phyloP scores from a whole-genome alignment of 2,113 vertebrate genomes.

The Sula dactylatra region DNA sequence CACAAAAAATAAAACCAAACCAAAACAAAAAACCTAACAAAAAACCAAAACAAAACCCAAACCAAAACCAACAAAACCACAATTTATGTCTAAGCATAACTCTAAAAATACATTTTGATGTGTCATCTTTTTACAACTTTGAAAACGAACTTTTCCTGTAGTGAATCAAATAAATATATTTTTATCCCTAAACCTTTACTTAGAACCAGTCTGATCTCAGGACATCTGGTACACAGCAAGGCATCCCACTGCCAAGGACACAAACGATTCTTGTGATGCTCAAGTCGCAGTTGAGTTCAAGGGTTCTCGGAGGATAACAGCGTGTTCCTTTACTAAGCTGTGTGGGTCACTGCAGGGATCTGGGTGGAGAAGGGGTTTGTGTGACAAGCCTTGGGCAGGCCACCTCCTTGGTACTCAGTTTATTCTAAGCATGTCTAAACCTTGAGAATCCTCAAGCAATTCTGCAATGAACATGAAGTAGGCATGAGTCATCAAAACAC shows the following conservation, averaged over 20 bases:
- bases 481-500: conserved; percentile 15
- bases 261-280: neutral
- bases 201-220: neutral
- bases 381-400: neutral
- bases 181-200: neutral
- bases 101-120: neutral
- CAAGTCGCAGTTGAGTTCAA: neutral
- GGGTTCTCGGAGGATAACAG: neutral
- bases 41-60: too few species aligned
- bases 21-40: neutral
- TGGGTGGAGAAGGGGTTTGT: neutral
- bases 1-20: too few species aligned
- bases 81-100: neutral
- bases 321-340: neutral
- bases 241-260: neutral
- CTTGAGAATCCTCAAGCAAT: neutral
- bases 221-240: neutral
- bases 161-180: neutral
- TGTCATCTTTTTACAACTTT: neutral
- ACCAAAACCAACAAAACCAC: neutral
- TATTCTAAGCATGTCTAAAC: neutral
- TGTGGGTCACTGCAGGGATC: neutral
- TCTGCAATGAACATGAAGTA: neutral
- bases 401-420: neutral
- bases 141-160: neutral